These are phyloP conservation scores for Cladorhizidae sp. DNA, from an alignment of 37 sponge, comb jelly and placozoan genomes.

Conservation along the genomic window DNA sequence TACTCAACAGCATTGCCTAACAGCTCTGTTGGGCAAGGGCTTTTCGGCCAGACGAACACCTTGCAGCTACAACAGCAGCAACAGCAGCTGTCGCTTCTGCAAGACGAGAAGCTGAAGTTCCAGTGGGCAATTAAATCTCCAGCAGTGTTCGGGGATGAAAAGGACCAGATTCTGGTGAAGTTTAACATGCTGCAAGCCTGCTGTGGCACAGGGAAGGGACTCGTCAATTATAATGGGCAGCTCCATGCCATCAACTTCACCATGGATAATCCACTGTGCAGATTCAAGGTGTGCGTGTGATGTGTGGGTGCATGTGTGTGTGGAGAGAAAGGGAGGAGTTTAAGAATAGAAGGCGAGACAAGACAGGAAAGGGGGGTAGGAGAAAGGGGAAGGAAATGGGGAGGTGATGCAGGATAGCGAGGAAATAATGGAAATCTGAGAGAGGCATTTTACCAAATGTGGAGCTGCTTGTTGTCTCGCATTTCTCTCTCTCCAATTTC, in stretches of 20 bases:
- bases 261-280: slow-evolving; percentile 73
- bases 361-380: too few species aligned
- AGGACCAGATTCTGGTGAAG: slow-evolving; percentile 80
- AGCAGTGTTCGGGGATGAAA: slow-evolving; percentile 83
- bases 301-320: too few species aligned
- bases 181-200: slow-evolving; percentile 90
- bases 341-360: not conserved
- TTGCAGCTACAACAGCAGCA: slow-evolving; percentile 24
- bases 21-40: not conserved
- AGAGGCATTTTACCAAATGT: too few species aligned
- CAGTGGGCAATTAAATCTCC: slow-evolving; percentile 79
- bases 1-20: not conserved
- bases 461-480: too few species aligned
- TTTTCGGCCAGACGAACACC: not conserved
- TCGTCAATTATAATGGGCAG: slow-evolving; percentile 61
- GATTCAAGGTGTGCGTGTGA: slow-evolving; percentile 31
- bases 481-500: not conserved
- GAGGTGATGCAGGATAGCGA: too few species aligned
- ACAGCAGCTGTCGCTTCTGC: slow-evolving; percentile 7
- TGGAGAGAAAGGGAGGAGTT: slow-evolving; percentile 18
- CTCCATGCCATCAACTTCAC: slow-evolving; percentile 70
- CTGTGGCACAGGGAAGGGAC: slow-evolving; percentile 70
- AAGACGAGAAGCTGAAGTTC: not conserved
- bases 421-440: not conserved
- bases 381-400: too few species aligned